These are phyloP conservation scores for Scrobipalpa atriplicella DNA, from an alignment of 2,888 invertebrate genomes.

Conservation along the genomic window DNA sequence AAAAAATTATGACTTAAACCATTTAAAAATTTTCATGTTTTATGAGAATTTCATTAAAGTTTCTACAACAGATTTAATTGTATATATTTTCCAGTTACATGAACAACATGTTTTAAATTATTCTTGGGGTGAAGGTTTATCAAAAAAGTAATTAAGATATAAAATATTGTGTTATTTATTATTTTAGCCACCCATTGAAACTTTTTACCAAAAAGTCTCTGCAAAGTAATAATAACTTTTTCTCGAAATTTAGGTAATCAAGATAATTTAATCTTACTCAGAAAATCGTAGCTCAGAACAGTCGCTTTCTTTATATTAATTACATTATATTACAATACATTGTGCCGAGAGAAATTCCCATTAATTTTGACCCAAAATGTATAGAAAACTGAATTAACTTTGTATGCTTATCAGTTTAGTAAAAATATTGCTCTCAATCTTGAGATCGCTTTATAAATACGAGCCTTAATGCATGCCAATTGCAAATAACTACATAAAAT, in stretches of 20 bases:
- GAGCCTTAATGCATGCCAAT: no score
- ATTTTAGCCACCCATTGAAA: slow-evolving; percentile 2
- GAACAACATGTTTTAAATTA: not conserved
- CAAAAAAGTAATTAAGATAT: slow-evolving; percentile 11
- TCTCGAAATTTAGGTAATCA: not conserved
- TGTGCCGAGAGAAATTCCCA: no score
- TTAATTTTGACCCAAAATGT: no score
- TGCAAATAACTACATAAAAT: no score
- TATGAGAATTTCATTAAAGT: not conserved
- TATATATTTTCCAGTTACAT: not conserved
- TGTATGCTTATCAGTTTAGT: no score
- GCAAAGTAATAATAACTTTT: slow-evolving; percentile 1
- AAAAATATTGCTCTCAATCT: no score
- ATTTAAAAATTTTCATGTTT: not conserved
- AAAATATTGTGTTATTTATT: slow-evolving; percentile 11
- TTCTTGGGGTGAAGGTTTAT: slow-evolving; percentile 7
- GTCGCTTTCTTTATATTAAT: not conserved
- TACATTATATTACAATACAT: no score
- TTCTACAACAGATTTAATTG: not conserved
- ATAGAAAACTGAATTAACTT: no score
- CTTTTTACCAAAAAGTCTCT: not conserved
- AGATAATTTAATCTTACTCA: not conserved
- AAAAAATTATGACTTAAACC: not conserved
- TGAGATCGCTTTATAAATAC: no score
- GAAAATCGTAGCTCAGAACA: not conserved